These are phyloP conservation scores for Corbicula japonica DNA, from an alignment of 2,888 invertebrate genomes.

Conservation along the genomic window DNA sequence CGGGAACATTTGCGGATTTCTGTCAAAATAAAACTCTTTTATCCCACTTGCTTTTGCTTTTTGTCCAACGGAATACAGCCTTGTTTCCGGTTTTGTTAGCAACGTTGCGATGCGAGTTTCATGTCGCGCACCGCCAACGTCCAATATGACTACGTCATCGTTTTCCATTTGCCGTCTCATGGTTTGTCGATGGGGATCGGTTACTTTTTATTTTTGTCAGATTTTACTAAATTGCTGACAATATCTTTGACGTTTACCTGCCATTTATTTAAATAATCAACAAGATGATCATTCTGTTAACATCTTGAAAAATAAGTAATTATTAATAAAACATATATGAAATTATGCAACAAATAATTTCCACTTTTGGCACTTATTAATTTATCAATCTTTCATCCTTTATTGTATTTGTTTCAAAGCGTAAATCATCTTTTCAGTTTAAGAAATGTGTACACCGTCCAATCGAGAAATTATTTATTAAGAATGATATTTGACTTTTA, in stretches of 20 bases:
- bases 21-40: conserved; percentile 74
- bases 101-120: conserved; percentile 70
- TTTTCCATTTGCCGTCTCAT: conserved; percentile 12
- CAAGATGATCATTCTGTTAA: too few relatives aligned
- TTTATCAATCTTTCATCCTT: too few relatives aligned
- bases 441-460: too few relatives aligned
- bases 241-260: conserved; percentile 55
- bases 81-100: conserved; percentile 64
- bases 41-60: conserved; percentile 67
- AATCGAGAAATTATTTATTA: too few relatives aligned
- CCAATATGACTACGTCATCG: conserved; percentile 67
- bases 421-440: too few relatives aligned
- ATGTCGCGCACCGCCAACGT: conserved; percentile 71
- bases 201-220: conserved; percentile 48
- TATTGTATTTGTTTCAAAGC: too few relatives aligned
- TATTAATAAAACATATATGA: too few relatives aligned
- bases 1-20: conserved; percentile 73
- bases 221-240: conserved; percentile 56
- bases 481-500: too few relatives aligned
- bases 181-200: neutral
- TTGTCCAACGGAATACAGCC: conserved; percentile 67
- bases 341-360: too few relatives aligned
- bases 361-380: too few relatives aligned
- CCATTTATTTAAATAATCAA: conserved; percentile 33
- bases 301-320: too few relatives aligned